Evolutionary conservation across 2,113 vertebrate species (phyloP), one percentile per base, ranked within the genome.

Genomic region (Tychaedon coryphoeus): DNA sequence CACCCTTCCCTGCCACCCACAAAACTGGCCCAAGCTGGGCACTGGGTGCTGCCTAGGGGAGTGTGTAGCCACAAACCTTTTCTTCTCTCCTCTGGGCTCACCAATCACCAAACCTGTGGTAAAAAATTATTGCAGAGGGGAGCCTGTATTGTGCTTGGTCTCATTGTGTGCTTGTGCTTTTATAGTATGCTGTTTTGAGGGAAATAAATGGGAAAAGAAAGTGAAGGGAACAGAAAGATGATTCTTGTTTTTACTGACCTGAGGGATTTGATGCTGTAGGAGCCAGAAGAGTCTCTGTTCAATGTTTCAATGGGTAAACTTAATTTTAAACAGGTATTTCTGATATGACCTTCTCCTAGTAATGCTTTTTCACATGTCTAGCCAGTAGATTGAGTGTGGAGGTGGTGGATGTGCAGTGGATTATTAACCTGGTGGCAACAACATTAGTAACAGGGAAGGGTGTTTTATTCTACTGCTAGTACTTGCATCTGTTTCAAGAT

Each of bases 401-500:
- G 42, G 57, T 74, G 73, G 75, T 83, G 51, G 48, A 72, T 91
- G 40, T 72, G 76, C 22, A 7, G 76, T 61, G 75, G 90, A 58
- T 95, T 96, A 94, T 91, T 88, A 95, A 94, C 88, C 88, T 75
- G 48, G 43, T 94, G 91, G 90, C 91, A 96, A 80, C 78, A 83
- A 47, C 75, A 93, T 96, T 79, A 92, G 86, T 86, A 96, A 88
- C 45, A 78, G 83, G 72, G 93, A 74, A 86, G 62, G 45, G 61
- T 95, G 69, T 76, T 96, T 95, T 81, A 90, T 95, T 96, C 95
- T 67, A 74, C 75, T 88, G 76, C 80, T 86, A 78, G 70, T 0
- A 2, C 67, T 94, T 6, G 36, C 90, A 86, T 93, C 96, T 93
- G 90, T 77, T 96, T 95, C 96, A 86, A 93, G 92, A 93, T 95